These are phyloP conservation scores for Rhagium mordax DNA, from an alignment of 2,888 invertebrate genomes.

Conservation along the genomic window DNA sequence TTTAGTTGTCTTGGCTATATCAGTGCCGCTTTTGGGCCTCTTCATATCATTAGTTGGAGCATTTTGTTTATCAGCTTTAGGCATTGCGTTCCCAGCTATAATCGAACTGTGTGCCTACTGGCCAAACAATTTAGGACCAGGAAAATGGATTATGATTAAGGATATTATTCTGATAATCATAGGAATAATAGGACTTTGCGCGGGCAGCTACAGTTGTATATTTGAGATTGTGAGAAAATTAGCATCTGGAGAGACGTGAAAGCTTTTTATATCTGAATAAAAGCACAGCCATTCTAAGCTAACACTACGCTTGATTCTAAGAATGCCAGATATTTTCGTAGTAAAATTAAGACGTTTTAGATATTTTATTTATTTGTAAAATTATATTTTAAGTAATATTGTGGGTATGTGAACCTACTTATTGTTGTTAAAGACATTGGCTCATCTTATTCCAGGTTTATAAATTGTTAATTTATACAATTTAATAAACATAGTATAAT, in stretches of 20 bases:
- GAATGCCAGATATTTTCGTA: slow-evolving; percentile 16
- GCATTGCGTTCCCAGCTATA: slow-evolving; percentile 82
- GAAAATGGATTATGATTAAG: slow-evolving; percentile 69
- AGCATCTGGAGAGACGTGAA: slow-evolving; percentile 49
- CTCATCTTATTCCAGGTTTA: slow-evolving; percentile 7
- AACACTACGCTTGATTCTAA: slow-evolving; percentile 10
- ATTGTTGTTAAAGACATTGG: neutral
- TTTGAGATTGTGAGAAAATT: slow-evolving; percentile 69
- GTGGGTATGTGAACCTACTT: neutral
- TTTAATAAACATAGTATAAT: slow-evolving; percentile 2
- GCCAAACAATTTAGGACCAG: slow-evolving; percentile 74
- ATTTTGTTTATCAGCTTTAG: slow-evolving; percentile 80
- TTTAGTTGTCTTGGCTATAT: slow-evolving; percentile 81
- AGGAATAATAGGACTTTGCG: slow-evolving; percentile 72
- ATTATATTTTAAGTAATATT: neutral
- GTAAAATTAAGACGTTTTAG: slow-evolving; percentile 12
- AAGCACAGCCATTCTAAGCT: slow-evolving; percentile 1
- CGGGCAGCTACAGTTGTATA: slow-evolving; percentile 74
- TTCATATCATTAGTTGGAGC: slow-evolving; percentile 86
- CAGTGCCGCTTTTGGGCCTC: slow-evolving; percentile 80
- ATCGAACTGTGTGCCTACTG: slow-evolving; percentile 83
- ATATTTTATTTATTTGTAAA: slow-evolving; percentile 10
- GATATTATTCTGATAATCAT: slow-evolving; percentile 72
- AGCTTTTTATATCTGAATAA: neutral
- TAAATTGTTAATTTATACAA: neutral